These are phyloP conservation scores for Dascillus cervinus DNA, from an alignment of 2,888 invertebrate genomes.

Conservation along the genomic window DNA sequence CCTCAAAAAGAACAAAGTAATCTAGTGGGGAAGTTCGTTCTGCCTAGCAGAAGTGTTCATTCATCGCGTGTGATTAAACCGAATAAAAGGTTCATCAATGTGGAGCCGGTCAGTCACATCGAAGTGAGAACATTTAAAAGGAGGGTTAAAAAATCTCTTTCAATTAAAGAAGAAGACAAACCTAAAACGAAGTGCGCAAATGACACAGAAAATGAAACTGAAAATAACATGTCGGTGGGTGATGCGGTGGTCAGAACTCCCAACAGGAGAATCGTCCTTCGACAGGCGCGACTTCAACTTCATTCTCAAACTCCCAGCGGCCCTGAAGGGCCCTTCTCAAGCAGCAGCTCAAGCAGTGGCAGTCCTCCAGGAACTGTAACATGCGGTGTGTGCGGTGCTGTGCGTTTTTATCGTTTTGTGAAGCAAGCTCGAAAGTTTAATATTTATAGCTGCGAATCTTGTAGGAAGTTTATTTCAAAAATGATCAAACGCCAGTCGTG, in stretches of 20 bases:
- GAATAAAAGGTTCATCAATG: constrained; percentile 75
- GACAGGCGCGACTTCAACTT: constrained; percentile 60
- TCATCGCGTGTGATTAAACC: constrained; percentile 84
- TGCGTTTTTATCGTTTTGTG: constrained; percentile 67
- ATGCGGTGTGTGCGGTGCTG: constrained; percentile 74
- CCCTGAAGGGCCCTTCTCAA: constrained; percentile 63
- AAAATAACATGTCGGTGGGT: constrained; percentile 39
- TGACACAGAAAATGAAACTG: constrained; percentile 6
- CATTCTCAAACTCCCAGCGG: constrained; percentile 44
- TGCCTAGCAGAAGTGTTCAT: constrained; percentile 75
- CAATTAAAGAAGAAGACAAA: constrained; percentile 4
- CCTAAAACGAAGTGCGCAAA: constrained; percentile 5
- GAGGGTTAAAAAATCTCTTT: constrained; percentile 26
- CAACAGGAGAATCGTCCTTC: constrained; percentile 60
- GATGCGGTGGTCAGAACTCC: constrained; percentile 40
- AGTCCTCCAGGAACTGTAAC: constrained; percentile 59
- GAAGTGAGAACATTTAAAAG: constrained; percentile 36
- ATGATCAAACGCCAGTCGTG: constrained; percentile 63
- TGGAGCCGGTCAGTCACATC: constrained; percentile 38
- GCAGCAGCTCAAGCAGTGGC: constrained; percentile 37
- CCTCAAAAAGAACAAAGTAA: constrained; percentile 24
- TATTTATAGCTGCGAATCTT: constrained; percentile 77
- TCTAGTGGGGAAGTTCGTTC: constrained; percentile 57
- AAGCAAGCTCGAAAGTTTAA: constrained; percentile 78
- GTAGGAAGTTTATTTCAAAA: constrained; percentile 79